These are phyloP conservation scores for Poecilia picta DNA, from an alignment of 2,797 vertebrate genomes.

Conservation along the genomic window DNA sequence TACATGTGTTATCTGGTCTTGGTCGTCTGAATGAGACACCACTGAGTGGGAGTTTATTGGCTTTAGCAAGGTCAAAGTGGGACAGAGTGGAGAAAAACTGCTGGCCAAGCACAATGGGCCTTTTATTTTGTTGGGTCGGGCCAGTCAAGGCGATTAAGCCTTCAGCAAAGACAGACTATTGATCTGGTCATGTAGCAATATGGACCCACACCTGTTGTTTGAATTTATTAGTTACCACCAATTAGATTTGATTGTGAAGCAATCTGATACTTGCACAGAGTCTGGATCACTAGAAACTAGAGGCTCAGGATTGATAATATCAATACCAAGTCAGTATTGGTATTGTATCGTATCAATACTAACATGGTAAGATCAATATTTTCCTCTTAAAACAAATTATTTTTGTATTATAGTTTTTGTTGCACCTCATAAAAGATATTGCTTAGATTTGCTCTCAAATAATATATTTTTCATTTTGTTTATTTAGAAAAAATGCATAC, in stretches of 20 bases:
- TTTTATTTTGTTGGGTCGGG: slow-evolving; percentile 78
- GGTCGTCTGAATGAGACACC: slow-evolving; percentile 53
- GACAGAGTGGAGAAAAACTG: slow-evolving; percentile 60
- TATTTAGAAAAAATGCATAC: no score
- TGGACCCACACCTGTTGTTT: slow-evolving; percentile 53
- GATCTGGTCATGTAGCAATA: slow-evolving; percentile 59
- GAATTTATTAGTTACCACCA: slow-evolving; percentile 68
- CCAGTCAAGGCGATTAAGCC: slow-evolving; percentile 72
- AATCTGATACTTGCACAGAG: slow-evolving; percentile 23
- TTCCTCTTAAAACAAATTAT: no score
- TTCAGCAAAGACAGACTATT: slow-evolving; percentile 75
- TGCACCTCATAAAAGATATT: no score
- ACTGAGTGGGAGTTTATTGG: slow-evolving; percentile 62
- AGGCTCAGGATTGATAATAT: no score
- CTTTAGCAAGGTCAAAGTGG: slow-evolving; percentile 71
- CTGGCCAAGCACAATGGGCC: slow-evolving; percentile 64
- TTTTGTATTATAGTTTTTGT: no score
- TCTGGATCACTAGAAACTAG: slow-evolving; percentile 22
- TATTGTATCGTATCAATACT: no score
- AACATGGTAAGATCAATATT: no score
- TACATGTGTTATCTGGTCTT: slow-evolving; percentile 66
- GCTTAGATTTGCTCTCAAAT: no score
- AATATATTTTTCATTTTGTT: no score
- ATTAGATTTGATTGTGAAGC: slow-evolving; percentile 61
- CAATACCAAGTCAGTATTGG: no score